phyloP scores from a whole-genome alignment of 2,797 vertebrate species.

The Petrocephalus schoutedeni region DNA sequence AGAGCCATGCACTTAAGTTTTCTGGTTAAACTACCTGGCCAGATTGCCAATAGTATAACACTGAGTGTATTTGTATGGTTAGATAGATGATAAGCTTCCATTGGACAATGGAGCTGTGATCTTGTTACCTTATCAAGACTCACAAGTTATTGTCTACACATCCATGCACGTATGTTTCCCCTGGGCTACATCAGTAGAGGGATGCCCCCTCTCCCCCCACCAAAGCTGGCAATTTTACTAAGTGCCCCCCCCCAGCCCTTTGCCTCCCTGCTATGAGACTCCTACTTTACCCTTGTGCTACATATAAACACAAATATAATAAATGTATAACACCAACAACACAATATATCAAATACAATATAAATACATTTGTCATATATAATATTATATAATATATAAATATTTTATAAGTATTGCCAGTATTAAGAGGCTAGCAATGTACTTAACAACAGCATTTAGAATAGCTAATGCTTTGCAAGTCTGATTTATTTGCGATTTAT shows the following conservation, averaged over 20 bases:
- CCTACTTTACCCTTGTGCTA: too few relatives aligned
- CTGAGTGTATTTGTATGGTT: background rate
- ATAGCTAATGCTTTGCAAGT: background rate
- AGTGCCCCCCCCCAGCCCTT: too few relatives aligned
- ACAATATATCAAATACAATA: background rate
- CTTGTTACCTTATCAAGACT: background rate
- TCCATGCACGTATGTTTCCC: background rate
- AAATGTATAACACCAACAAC: too few relatives aligned
- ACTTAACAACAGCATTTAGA: background rate
- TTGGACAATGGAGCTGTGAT: background rate
- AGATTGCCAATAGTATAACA: background rate
- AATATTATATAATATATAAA: background rate
- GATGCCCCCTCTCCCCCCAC: too few relatives aligned
- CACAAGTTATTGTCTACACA: background rate
- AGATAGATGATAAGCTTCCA: background rate
- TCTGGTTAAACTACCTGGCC: background rate
- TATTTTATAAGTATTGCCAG: background rate
- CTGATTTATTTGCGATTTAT: background rate
- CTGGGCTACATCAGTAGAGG: background rate
- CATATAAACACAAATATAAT: too few relatives aligned
- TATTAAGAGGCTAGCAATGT: background rate
- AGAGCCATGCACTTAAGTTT: background rate
- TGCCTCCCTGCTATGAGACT: too few relatives aligned
- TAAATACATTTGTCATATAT: background rate
- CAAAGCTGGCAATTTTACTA: too few relatives aligned